Evolutionary conservation across 2,797 vertebrate species (phyloP), one percentile per base, ranked within the genome.

Genomic region (Lates japonicus): DNA sequence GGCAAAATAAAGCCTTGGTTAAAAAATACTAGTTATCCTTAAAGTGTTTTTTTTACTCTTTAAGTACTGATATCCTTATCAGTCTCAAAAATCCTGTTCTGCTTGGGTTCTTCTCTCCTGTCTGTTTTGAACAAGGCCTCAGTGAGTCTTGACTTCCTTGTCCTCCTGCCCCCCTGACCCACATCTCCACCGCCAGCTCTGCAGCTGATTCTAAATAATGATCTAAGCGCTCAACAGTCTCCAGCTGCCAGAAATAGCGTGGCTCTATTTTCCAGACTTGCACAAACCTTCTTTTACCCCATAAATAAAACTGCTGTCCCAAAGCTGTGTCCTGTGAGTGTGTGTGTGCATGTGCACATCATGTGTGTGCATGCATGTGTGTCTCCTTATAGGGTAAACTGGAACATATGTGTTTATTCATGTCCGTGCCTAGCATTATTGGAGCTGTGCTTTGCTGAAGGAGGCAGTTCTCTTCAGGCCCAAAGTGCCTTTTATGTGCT

Each of bases 151-250:
- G 20, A 63, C 67, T 72, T 80, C 84, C 49, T 70, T 4, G 66
- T 82, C 76, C 71, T 77, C 75, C 83, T 86, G 83, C 64, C 74
- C 84, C 55, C 65, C 73, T 88, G 87, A 89, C 88, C 80, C 74
- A 80, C 78, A 87, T 90, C 78, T 73, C 59, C 68, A 46, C 62
- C 11, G 35, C 73, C 11, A 79, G 83, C 91, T 87, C 87, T 87
- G 83, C 88, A 86, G 80, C 86, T 92, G 87, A 57, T 84, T 91
- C 79, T 72, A 63, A 86, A 87, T 80, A 79, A 86, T 88, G 87
- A 85, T 66, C 82, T 83, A 66, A 90, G 75, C 11, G 5, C 77
- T 86, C 77, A 63, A 55, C 81, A 61, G 84, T 59, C 60, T 57
- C 41, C 63, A 42, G 54, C 33, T 79, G 78, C 81, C 88, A 87